Evolutionary conservation across 2,797 vertebrate species (phyloP).

Genomic region (Halcyon badia): DNA sequence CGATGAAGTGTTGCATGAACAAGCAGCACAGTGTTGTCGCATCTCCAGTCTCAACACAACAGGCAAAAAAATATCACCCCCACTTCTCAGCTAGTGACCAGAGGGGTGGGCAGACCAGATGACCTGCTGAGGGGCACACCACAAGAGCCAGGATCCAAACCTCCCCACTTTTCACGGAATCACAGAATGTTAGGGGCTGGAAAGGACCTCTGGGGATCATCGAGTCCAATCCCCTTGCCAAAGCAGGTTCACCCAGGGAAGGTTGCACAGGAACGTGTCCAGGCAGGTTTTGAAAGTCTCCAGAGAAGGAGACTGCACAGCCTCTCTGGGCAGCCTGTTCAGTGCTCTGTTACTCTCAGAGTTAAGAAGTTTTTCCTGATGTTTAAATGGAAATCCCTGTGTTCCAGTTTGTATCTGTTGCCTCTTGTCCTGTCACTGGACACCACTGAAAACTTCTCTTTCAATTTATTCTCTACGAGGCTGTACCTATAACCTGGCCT

Average conservation of each 20-base stretch:
- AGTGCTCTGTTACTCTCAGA: not conserved
- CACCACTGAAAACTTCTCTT: not conserved
- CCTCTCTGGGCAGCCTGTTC: not conserved
- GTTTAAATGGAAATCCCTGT: not conserved
- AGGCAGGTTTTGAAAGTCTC: not conserved
- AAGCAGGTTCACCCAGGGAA: not conserved
- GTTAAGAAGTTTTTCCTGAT: not conserved
- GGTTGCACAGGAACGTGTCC: not conserved
- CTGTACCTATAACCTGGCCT: not conserved
- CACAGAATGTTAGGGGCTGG: not conserved
- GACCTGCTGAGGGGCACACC: not conserved
- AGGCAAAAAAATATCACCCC: not conserved
- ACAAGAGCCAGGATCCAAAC: not conserved
- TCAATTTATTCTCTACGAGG: not conserved
- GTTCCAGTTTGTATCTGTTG: not conserved
- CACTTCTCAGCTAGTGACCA: accelerated
- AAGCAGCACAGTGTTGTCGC: not conserved
- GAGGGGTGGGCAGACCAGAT: not conserved
- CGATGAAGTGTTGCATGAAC: not conserved
- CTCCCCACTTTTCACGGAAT: not conserved
- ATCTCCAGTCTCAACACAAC: not conserved
- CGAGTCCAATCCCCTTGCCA: not conserved
- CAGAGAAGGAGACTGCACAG: not conserved
- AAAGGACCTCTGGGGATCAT: not conserved
- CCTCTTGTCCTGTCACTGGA: not conserved